These are phyloP conservation scores for Brachionus angularis DNA, from an alignment of 1,140 invertebrate species.

Conservation along the genomic window DNA sequence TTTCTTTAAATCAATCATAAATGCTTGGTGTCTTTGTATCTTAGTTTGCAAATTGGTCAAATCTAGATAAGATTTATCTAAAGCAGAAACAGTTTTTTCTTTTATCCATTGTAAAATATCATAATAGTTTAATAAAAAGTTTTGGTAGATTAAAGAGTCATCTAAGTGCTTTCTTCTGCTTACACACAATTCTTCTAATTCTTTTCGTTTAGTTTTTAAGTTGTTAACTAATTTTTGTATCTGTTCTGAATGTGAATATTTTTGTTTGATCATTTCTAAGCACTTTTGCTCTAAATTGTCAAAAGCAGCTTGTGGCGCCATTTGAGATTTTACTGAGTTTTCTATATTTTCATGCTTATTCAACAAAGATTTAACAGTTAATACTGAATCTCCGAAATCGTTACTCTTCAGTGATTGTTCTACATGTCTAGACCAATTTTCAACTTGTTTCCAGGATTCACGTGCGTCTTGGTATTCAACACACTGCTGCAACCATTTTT, in stretches of 20 bases:
- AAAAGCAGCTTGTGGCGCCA: constrained; percentile 15
- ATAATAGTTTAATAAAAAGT: constrained; percentile 28
- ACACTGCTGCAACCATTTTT: constrained; percentile 17
- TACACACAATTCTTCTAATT: neutral
- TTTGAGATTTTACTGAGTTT: constrained; percentile 26
- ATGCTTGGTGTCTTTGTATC: constrained; percentile 93
- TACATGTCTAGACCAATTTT: constrained; percentile 17
- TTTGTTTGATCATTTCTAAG: neutral
- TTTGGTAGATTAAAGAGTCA: constrained; percentile 38
- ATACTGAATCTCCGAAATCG: constrained; percentile 18
- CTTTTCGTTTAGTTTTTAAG: neutral
- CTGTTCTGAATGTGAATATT: neutral
- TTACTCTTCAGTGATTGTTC: neutral
- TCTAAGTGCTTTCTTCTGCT: constrained; percentile 7
- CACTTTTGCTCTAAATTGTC: neutral
- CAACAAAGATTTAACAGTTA: constrained; percentile 26
- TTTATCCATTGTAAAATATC: constrained; percentile 69
- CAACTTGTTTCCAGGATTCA: constrained; percentile 27
- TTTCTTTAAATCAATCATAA: constrained; percentile 76
- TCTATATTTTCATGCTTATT: constrained; percentile 34
- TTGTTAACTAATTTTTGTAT: neutral
- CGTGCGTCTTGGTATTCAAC: neutral
- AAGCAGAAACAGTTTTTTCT: constrained; percentile 83
- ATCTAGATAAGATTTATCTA: constrained; percentile 87
- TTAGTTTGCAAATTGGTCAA: constrained; percentile 84